Base-by-base conservation (phyloP, 2,888 invertebrate species). In the Andrena haemorrhoa region DNA sequence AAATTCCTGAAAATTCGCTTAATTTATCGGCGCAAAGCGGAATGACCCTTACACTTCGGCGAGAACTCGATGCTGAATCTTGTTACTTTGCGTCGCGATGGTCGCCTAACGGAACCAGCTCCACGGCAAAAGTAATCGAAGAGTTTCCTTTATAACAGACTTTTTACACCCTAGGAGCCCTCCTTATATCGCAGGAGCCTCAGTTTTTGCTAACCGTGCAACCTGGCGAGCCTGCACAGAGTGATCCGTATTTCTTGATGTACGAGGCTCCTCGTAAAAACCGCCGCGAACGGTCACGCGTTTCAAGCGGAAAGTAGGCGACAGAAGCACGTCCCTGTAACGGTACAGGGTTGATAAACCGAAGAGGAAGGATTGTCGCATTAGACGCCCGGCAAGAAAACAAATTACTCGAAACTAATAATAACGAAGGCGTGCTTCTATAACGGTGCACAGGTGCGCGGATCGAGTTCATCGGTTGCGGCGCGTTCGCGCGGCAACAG, bases 381-480 rank as follows among this genome's bases (percentile, higher is more conserved):
- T 81, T 81, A 74, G 73, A 58, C 51, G 58, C 8, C 56, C 35
- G 16, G 73, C 63, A 65, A 81, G 81, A 73, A 73, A 78, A 76
- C 81, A 58, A 64, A 81, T 81, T 81, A 79, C 79, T 73, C 69
- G 79, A 79, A 74, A 66, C 74, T 79, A 81, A 81, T 81, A 56
- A 26, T 56, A 79, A 74, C 60, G 78, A 56, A 51, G 33, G 72
- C 72, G 47, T 20, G 31, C 35, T 35, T 16, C 41, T 26, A 12
- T 76, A 79, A 81, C 79, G 81, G 81, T 69, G 41, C 58, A 49
- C n/a, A 72, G 49, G 64, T n/a, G 23, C 53, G 20, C 12, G n/a
- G 23, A 70, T 70, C 61, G 60, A 51, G 75, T 61, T 69, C 60
- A 53, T 35, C 31, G 58, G 60, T 31, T 33, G 31, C 70, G 31